Conservation (phyloP, 2,113 vertebrate species). For the Cyanoramphus novaezelandiae region DNA sequence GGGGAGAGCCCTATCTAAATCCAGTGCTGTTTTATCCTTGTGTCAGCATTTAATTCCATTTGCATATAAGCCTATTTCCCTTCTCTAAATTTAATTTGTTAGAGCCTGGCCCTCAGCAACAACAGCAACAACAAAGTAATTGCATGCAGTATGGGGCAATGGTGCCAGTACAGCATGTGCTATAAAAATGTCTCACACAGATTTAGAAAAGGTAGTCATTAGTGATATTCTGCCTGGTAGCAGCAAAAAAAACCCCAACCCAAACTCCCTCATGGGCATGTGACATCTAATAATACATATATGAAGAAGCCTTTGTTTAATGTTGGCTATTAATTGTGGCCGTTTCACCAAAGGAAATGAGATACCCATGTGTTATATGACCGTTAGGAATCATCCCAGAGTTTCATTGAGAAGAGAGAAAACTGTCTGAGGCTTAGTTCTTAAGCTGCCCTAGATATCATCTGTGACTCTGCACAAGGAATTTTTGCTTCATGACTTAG, state of each 20-base stretch:
- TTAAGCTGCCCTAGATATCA: not conserved
- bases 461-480: not conserved
- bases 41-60: constrained; percentile 76
- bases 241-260: not conserved
- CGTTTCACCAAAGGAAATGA: not conserved
- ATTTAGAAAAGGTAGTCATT: constrained; percentile 65
- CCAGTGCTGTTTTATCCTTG: constrained; percentile 74
- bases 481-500: not conserved
- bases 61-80: constrained; percentile 76
- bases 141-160: constrained; percentile 58
- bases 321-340: not conserved
- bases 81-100: constrained; percentile 76
- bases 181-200: constrained; percentile 58
- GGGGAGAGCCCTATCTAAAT: constrained; percentile 60
- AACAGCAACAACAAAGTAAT: constrained; percentile 66
- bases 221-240: constrained; percentile 61
- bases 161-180: constrained; percentile 63
- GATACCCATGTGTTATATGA: not conserved
- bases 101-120: constrained; percentile 66
- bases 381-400: not conserved
- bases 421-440: not conserved
- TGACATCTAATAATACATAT: constrained; percentile 32
- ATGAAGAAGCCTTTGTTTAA: not conserved
- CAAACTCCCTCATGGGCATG: not conserved
- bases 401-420: not conserved